These are phyloP conservation scores for Gastrophryne carolinensis DNA, from an alignment of 2,797 vertebrate genomes.

Conservation along the genomic window DNA sequence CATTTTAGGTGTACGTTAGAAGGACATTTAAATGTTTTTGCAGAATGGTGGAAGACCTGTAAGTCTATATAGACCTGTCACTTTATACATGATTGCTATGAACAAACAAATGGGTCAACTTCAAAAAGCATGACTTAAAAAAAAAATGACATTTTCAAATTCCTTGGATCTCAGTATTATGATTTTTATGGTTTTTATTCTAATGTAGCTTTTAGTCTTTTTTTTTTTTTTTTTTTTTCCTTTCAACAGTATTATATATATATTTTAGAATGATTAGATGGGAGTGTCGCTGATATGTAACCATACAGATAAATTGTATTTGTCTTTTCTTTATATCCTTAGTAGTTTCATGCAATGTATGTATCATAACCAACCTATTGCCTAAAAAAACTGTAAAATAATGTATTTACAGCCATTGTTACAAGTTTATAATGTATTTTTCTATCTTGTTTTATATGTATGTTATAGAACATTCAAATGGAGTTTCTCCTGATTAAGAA, in stretches of 20 bases:
- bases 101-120: constrained; percentile 73
- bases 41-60: constrained; percentile 50
- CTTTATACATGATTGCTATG: constrained; percentile 69
- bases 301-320: constrained; percentile 75
- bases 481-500: constrained; percentile 84
- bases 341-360: constrained; percentile 80
- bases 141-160: constrained; percentile 78
- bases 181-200: constrained; percentile 77
- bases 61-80: constrained; percentile 65
- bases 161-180: constrained; percentile 83
- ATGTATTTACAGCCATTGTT: constrained; percentile 94
- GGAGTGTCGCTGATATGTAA: constrained; percentile 79
- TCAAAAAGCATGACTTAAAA: constrained; percentile 74
- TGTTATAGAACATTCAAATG: constrained; percentile 87
- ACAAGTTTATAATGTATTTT: constrained; percentile 95
- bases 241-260: constrained; percentile 75
- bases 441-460: constrained; percentile 93
- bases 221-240: constrained; percentile 62
- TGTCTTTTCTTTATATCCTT: constrained; percentile 78
- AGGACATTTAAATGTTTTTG: constrained; percentile 59
- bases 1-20: constrained; percentile 72
- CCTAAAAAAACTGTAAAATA: constrained; percentile 88
- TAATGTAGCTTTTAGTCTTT: constrained; percentile 76
- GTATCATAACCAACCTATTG: constrained; percentile 86
- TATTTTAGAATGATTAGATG: constrained; percentile 77